Conservation (phyloP, 2,888 invertebrate species). For the Melanostoma mellinum region DNA sequence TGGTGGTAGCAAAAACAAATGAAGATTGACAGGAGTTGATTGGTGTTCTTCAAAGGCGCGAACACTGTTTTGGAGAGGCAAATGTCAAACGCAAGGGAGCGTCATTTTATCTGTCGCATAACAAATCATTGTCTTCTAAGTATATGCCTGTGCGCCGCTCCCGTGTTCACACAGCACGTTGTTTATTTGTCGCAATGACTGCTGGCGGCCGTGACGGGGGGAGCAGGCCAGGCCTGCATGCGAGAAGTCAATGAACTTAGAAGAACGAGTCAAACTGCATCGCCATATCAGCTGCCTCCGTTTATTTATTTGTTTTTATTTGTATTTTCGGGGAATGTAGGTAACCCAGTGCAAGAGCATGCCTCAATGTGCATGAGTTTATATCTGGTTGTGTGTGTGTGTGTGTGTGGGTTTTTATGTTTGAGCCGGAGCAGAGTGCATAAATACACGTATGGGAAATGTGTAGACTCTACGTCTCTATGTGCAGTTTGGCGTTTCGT, state of each 20-base stretch:
- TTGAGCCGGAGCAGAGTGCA: too few species aligned
- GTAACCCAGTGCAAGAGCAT: conserved; percentile 75
- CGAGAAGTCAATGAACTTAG: conserved; percentile 68
- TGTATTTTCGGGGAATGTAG: conserved; percentile 75
- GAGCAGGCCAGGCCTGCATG: conserved; percentile 43
- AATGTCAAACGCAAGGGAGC: conserved; percentile 59
- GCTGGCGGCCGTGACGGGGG: conserved; percentile 41
- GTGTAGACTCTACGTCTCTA: too few species aligned
- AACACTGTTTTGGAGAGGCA: conserved; percentile 26
- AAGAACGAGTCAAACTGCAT: conserved; percentile 68
- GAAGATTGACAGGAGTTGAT: conserved; percentile 57
- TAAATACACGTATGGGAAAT: too few species aligned
- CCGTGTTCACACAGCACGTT: conserved; percentile 6
- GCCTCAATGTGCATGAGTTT: conserved; percentile 37
- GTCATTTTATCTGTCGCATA: conserved; percentile 50
- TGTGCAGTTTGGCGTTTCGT: too few species aligned
- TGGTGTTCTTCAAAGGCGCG: conserved; percentile 30
- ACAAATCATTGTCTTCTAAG: conserved; percentile 23
- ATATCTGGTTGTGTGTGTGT: too few species aligned
- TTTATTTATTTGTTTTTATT: conserved; percentile 69
- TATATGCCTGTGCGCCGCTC: conserved; percentile 8
- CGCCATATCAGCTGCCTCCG: conserved; percentile 59
- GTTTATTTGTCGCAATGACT: conserved; percentile 48
- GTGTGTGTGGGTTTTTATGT: too few species aligned
- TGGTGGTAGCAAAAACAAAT: conserved; percentile 29